phyloP scores from a whole-genome alignment of 2,888 invertebrate species.

The Heliconius aoede region DNA sequence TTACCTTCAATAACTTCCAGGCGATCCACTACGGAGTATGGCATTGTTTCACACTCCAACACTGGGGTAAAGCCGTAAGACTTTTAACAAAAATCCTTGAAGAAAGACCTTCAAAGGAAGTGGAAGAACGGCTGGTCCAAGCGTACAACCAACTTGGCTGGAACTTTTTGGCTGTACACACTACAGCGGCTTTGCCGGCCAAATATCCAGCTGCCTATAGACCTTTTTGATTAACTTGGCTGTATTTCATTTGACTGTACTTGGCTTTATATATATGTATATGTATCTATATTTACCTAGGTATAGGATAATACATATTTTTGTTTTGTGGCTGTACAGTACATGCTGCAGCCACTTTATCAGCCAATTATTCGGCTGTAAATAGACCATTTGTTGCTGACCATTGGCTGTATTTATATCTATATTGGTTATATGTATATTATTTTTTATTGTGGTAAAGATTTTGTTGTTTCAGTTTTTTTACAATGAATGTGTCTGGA shows the following conservation, averaged over 20 bases:
- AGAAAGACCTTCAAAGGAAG: conserved; percentile 90
- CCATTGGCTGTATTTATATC: neutral
- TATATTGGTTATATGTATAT: neutral
- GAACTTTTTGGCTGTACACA: conserved; percentile 85
- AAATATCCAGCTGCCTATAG: conserved; percentile 88
- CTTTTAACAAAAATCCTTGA: conserved; percentile 90
- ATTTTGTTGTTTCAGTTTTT: neutral
- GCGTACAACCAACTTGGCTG: conserved; percentile 87
- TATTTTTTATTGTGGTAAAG: neutral
- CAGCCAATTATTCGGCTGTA: conserved; percentile 86
- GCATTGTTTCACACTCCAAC: conserved; percentile 90
- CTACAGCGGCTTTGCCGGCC: conserved; percentile 84
- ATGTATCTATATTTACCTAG: neutral
- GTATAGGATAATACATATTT: neutral
- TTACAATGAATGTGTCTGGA: neutral
- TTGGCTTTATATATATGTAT: neutral
- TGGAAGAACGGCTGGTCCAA: conserved; percentile 87
- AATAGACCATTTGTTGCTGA: too few relatives aligned
- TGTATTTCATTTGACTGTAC: too few relatives aligned
- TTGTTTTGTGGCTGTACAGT: conserved; percentile 51
- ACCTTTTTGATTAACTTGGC: conserved; percentile 84
- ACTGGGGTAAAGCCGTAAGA: conserved; percentile 92
- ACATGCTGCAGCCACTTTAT: conserved; percentile 82
- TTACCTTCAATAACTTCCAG: conserved; percentile 60
- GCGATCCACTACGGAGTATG: conserved; percentile 90